Evolutionary conservation across 2,113 vertebrate species (phyloP).

Genomic region (Vidua macroura): DNA sequence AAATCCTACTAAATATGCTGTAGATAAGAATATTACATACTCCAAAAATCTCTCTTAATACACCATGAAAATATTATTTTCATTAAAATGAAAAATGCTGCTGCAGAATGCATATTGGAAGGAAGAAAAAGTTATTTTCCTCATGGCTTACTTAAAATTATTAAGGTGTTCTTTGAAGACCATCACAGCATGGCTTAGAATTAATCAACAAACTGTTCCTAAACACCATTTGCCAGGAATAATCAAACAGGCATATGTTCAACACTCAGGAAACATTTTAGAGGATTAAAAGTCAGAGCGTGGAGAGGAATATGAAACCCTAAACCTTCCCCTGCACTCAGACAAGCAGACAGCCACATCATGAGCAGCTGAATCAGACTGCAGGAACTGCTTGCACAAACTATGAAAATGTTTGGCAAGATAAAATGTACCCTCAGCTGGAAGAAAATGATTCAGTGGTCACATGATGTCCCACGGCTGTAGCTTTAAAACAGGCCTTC

Average conservation of each 20-base stretch:
- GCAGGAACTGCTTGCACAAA: conserved; percentile 56
- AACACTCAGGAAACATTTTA: conserved; percentile 51
- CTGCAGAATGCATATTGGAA: background rate
- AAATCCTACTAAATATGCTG: conserved; percentile 46
- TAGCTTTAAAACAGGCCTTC: conserved; percentile 41
- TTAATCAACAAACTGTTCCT: conserved; percentile 54
- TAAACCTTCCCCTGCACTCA: conserved; percentile 51
- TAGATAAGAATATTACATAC: conserved; percentile 34
- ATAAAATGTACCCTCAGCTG: conserved; percentile 64
- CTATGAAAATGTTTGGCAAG: conserved; percentile 57
- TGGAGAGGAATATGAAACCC: conserved; percentile 58
- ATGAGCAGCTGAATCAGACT: conserved; percentile 63
- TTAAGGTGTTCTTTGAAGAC: conserved; percentile 48
- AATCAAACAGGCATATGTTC: conserved; percentile 50
- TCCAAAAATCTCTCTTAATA: conserved; percentile 10
- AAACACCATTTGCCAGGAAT: conserved; percentile 32
- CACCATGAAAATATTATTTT: conserved; percentile 30
- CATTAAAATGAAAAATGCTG: conserved; percentile 18
- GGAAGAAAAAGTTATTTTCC: background rate
- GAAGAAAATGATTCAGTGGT: conserved; percentile 65
- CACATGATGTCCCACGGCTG: conserved; percentile 57
- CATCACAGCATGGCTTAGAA: conserved; percentile 26
- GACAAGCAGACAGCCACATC: conserved; percentile 58
- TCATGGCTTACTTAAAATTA: conserved; percentile 22
- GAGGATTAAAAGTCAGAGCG: conserved; percentile 49